Base-by-base conservation (phyloP, 2,888 invertebrate genomes). In the Uropetala carovei region DNA sequence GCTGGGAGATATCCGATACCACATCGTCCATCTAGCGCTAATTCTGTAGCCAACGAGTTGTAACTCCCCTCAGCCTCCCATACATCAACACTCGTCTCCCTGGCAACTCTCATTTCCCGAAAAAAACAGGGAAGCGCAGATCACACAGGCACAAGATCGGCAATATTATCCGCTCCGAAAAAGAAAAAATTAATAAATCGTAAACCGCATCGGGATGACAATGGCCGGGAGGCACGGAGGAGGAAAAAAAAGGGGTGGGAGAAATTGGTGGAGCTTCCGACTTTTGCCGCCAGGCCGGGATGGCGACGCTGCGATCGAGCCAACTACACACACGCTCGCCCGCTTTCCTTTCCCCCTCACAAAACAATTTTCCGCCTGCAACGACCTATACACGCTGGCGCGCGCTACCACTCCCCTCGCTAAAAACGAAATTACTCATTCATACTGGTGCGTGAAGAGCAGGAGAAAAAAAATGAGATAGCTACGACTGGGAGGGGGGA, bases 401-500 rank as follows among this genome's bases (percentile, higher is more conserved):
- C 27, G 75, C 75, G 75, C 75, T 16, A 68, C 43, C 75, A 75
- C 22, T 75, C 43, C 43, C 43, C 43, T 1, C 43, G 43, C 43
- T 75, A 10, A 75, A 27, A 75, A 75, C 27, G 75, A 22, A 75
- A 75, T 75, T 75, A 75, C 27, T 75, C 75, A 75, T 75, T 75
- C 22, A 75, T 75, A 75, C 22, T 22, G 75, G 75, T 75, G 75
- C 75, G 75, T 75, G 27, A 75, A 75, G 27, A 75, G 22, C 22
- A 75, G 43, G 75, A 75, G 9, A 16, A 75, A 75, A 27, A 18
- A n/a, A 68, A 68, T 18, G 68, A 68, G 43, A 43, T 1, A 43
- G 43, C 43, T 43, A 43, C 3, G 43, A 43, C 43, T 43, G 43
- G 43, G 43, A 43, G 43, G 43, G 43, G 5, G 43, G 43, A 43